Evolutionary conservation across 2,797 vertebrate species (phyloP).

Genomic region (Adrianichthys oophorus): DNA sequence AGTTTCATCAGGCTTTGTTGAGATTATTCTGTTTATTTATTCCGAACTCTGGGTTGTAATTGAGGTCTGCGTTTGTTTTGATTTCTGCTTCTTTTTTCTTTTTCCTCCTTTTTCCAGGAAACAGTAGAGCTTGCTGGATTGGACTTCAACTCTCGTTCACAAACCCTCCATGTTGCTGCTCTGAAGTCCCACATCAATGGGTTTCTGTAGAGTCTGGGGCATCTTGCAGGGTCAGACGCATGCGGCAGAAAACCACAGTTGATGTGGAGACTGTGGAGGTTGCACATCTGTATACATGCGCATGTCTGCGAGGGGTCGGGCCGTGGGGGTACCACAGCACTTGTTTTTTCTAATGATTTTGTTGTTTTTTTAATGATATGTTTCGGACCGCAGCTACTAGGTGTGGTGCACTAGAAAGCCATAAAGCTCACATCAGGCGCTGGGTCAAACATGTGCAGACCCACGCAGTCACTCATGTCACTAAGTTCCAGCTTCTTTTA

Average conservation of each 20-base stretch:
- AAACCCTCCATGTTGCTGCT: constrained; percentile 55
- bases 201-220: constrained; percentile 80
- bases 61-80: constrained; percentile 72
- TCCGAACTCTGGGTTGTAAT: constrained; percentile 73
- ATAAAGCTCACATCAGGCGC: constrained; percentile 94
- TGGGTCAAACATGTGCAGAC: constrained; percentile 30
- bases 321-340: constrained; percentile 55
- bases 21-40: constrained; percentile 80
- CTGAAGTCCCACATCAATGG: constrained; percentile 81
- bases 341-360: constrained; percentile 81
- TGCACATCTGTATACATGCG: constrained; percentile 31
- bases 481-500: not conserved
- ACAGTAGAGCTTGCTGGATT: constrained; percentile 37
- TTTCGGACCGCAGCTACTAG: constrained; percentile 92
- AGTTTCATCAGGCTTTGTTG: constrained; percentile 64
- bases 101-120: constrained; percentile 25
- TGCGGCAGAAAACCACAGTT: constrained; percentile 61
- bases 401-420: constrained; percentile 93
- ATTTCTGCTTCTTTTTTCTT: constrained; percentile 59
- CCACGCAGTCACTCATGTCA: constrained; percentile 20
- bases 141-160: constrained; percentile 35
- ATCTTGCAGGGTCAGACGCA: constrained; percentile 71
- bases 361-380: constrained; percentile 85
- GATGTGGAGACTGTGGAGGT: constrained; percentile 73
- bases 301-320: constrained; percentile 32